phyloP scores from a whole-genome alignment of 2,113 vertebrate species.

The Rhinopithecus roxellana region DNA sequence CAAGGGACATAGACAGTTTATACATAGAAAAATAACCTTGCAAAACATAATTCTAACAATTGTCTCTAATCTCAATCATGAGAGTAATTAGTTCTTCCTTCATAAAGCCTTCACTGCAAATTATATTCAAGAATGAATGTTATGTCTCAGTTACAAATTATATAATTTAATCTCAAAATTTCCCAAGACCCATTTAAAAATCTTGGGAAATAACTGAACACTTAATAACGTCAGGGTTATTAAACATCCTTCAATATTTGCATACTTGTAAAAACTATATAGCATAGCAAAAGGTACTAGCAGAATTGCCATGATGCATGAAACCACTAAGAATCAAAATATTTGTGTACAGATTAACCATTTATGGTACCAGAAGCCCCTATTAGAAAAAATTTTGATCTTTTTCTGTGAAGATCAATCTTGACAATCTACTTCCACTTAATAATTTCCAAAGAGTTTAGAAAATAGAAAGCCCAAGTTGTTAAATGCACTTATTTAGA shows the following conservation, averaged over 20 bases:
- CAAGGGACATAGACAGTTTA: constrained; percentile 29
- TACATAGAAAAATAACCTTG: constrained; percentile 63
- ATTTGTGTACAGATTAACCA: constrained; percentile 40
- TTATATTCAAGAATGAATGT: constrained; percentile 6
- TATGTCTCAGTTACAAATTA: not conserved
- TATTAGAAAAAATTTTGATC: not conserved
- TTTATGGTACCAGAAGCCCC: not conserved
- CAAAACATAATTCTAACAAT: constrained; percentile 63
- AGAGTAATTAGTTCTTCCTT: not conserved
- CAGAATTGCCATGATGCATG: not conserved
- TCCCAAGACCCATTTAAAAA: constrained; percentile 32
- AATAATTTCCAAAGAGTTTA: not conserved
- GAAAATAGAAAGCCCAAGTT: not conserved
- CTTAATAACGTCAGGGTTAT: not conserved
- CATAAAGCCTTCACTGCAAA: not conserved
- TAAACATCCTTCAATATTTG: constrained; percentile 44
- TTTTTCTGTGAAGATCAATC: not conserved
- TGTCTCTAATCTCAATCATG: not conserved
- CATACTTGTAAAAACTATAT: constrained; percentile 37
- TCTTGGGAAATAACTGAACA: not conserved
- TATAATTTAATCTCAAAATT: constrained; percentile 35
- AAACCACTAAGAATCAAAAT: constrained; percentile 45
- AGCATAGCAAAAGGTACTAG: not conserved
- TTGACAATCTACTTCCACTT: not conserved
- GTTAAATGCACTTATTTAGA: not conserved